Base-by-base conservation (phyloP, 2,888 invertebrate species). In the Ellobium chinense region DNA sequence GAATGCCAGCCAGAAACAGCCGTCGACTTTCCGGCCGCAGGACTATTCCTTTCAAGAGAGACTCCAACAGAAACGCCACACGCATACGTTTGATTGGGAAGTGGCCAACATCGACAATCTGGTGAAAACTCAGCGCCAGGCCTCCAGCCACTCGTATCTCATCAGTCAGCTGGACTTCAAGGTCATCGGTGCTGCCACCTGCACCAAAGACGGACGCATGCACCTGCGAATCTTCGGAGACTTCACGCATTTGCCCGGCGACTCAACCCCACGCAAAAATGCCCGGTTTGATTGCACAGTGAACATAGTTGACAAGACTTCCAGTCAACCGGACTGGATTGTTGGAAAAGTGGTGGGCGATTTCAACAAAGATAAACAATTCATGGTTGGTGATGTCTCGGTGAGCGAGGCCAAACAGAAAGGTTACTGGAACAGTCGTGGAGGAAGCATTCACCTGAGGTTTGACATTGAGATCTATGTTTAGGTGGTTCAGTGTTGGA, bases 31-130 rank as follows among this genome's bases (percentile, higher is more conserved):
- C 46, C 46, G 18, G 7, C 46, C 46, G 9, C n/a, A n/a, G n/a
- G n/a, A n/a, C n/a, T n/a, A n/a, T n/a, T n/a, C n/a, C n/a, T n/a
- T n/a, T n/a, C n/a, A n/a, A n/a, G n/a, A n/a, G n/a, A n/a, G n/a
- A n/a, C n/a, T n/a, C n/a, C n/a, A n/a, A n/a, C 9, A 46, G 46
- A 46, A 46, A 46, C 18, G 9, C 46, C 18, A 39, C 46, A 54
- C 37, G 27, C 75, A 75, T 24, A 75, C 24, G 5, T 65, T 75
- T 27, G 75, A 75, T 9, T 75, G 75, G 75, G 75, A 75, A 21
- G 37, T 65, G 14, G 14, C n/a, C 0, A 75, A 62, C 65, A 14
- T 75, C 18, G 54, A 75, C 29, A 63, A n/a, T 21, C 36, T 75
- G 75, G 21, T 54, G 5, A 63, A 29, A 18, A 36, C 18, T 1